Base-by-base conservation (phyloP, 2,888 invertebrate genomes). In the Xestia c-nigrum region DNA sequence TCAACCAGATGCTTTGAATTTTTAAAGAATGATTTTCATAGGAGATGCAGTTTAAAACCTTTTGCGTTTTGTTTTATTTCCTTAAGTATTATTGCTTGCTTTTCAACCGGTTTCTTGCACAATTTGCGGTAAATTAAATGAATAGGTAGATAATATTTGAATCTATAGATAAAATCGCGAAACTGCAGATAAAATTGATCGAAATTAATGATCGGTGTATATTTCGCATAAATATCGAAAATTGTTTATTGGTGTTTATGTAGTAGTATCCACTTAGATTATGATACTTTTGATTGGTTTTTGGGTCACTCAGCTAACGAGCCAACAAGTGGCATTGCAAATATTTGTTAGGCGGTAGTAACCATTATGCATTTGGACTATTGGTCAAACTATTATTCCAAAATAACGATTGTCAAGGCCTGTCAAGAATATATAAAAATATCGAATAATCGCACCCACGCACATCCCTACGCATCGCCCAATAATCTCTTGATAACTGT, bases 401-500 rank as follows among this genome's bases (percentile, higher is more conserved):
- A 1, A 31, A 31, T 31, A 31, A 31, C 31, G 31, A 31, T 31
- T 31, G 3, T 31, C 31, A 31, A 31, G 31, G 31, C 3, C 3
- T 31, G 3, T 31, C 31, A 31, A 40, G 7, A 55, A 55, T 43
- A 63, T 57, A 5, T 3, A 5, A 47, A 6, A 55, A 55, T 1
- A 55, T 66, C 67, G 69, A 78, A 74, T 64, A 66, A 69, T 31
- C 57, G 46, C 70, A 61, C 38, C 66, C 19, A 43, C 43, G 40
- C 71, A 68, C 81, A 84, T 69, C 82, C 77, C 75, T 83, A 78
- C 69, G 50, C 68, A 77, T 71, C 74, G 59, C 66, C 68, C 38
- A 83, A 84, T 76, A 86, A 84, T 76, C 78, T 68, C 72, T 71
- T 68, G 82, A 84, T 88, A 87, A 85, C 78, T 70, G 78, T 78